Evolutionary conservation across 2,113 vertebrate genomes (phyloP), one percentile per base, ranked within the genome.

Genomic region (Picathartes gymnocephalus): DNA sequence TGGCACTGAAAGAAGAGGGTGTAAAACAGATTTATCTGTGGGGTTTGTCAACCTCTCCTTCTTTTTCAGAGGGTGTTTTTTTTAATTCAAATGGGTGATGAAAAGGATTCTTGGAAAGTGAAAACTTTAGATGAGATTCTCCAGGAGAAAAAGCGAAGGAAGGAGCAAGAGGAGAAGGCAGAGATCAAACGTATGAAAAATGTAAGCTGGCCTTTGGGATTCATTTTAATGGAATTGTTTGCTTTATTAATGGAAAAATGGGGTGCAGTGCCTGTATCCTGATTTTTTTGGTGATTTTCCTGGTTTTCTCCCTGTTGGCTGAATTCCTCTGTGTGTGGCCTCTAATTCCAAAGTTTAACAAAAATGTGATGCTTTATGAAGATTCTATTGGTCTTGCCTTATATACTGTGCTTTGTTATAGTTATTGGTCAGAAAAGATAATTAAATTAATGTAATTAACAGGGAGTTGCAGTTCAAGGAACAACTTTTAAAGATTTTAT

Each of bases 21-120:
- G 4, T 57, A 2, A 57, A 51, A 0, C 1, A 9, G 31, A 1
- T 11, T 0, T 3, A 3, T 31, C 5, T 9, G 35, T 4, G 3
- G 35, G 14, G 22, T 77, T 47, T n/a, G 1, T 24, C 56, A 45
- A 56, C 0, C 2, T 40, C 3, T 12, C 40, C 15, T 73, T 88
- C 48, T 86, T 50, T 94, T 94, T 28, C 97, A 99, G 98, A 95
- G 96, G 47, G 30, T 92, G 97, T 94, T 88, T 28, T 33, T 60
- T 79, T 74, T 44, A 53, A 98, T 89, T 98, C 99, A 96, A 99
- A 99, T 99, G 99, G 99, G 99, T 99, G 99, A 99, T 99, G 99
- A 99, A 99, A 99, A 99, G 98, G 99, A 99, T 97, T 99, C 98
- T 97, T 99, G 99, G 99, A 99, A 99, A 97, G 99, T 99, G 95